Evolutionary conservation across 2,888 invertebrate species (phyloP).

Genomic region (Helobdella robusta): DNA sequence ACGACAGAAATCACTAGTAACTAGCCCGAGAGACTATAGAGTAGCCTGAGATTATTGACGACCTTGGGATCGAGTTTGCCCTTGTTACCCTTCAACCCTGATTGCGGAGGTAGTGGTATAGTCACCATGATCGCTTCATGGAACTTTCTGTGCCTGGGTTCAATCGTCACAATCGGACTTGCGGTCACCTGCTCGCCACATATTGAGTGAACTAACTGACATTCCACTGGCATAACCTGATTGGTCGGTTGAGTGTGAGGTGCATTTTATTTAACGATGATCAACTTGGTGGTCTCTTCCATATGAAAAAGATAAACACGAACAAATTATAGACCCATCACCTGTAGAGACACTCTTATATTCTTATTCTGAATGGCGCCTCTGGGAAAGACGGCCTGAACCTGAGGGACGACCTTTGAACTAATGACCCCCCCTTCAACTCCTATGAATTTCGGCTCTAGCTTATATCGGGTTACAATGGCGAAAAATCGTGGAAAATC

Average conservation of each 20-base stretch:
- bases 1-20: neutral
- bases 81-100: conserved; percentile 55
- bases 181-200: conserved; percentile 21
- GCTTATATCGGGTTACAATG: conserved; percentile 57
- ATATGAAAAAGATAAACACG: neutral
- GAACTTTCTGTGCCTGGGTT: conserved; percentile 95
- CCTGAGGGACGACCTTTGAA: conserved; percentile 94
- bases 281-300: neutral
- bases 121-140: conserved; percentile 98
- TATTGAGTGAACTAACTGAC: neutral
- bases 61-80: conserved; percentile 78
- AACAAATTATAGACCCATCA: conserved; percentile 56
- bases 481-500: conserved; percentile 99
- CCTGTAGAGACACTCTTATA: conserved; percentile 97
- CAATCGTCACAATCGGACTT: conserved; percentile 98
- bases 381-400: conserved; percentile 97
- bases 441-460: conserved; percentile 59
- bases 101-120: conserved; percentile 88
- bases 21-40: conserved; percentile 36
- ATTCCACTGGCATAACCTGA: conserved; percentile 20
- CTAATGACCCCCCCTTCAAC: conserved; percentile 98
- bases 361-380: conserved; percentile 98
- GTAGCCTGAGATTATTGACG: conserved; percentile 29
- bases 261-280: neutral
- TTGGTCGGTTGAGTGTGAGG: neutral